These are phyloP conservation scores for Paramuricea clavata DNA, from an alignment of 92 coral and sea anemone species.

Conservation along the genomic window DNA sequence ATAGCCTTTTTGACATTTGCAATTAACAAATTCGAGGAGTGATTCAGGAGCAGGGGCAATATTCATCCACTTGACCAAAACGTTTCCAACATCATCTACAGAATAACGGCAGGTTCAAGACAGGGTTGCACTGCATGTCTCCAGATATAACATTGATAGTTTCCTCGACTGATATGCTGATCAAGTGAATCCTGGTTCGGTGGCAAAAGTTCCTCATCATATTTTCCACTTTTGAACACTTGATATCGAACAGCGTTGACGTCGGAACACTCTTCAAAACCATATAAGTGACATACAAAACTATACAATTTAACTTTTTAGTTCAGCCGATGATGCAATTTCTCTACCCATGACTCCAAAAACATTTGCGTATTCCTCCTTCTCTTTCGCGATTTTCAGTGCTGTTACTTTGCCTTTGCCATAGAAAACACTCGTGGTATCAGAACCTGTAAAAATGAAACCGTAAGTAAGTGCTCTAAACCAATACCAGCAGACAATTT, in stretches of 20 bases:
- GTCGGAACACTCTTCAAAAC: too few relatives aligned
- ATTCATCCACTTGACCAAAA: conserved; percentile 29
- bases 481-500: too few relatives aligned
- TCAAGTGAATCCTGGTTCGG: too few relatives aligned
- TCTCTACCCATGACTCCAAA: too few relatives aligned
- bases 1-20: conserved; percentile 45
- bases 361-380: too few relatives aligned
- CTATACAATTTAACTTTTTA: too few relatives aligned
- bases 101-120: conserved; percentile 12
- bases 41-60: conserved; percentile 40
- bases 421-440: conserved; percentile 26
- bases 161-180: conserved; percentile 29
- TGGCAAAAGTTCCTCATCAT: too few relatives aligned
- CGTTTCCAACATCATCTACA: background rate
- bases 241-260: too few relatives aligned
- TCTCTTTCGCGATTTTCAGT: conserved; percentile 34
- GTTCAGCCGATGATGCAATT: too few relatives aligned
- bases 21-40: conserved; percentile 40
- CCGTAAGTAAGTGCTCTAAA: too few relatives aligned
- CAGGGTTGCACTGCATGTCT: background rate
- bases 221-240: too few relatives aligned
- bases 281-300: too few relatives aligned
- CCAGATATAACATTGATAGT: conserved; percentile 19
- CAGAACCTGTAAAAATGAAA: conserved; percentile 22
- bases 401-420: conserved; percentile 27